phyloP scores from a whole-genome alignment of 2,797 vertebrate species.

The Ciconia nigra region DNA sequence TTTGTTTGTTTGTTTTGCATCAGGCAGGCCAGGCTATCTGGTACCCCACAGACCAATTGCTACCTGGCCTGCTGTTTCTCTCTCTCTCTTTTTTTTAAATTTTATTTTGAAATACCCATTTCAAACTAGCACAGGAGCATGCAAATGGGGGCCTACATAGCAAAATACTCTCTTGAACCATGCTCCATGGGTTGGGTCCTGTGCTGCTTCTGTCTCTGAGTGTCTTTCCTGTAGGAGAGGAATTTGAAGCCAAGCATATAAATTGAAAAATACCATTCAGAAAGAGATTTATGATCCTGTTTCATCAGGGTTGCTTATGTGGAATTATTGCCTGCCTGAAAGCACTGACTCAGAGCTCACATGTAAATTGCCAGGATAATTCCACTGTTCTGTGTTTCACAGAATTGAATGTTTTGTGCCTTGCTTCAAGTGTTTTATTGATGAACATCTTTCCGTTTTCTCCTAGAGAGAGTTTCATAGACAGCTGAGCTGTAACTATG shows the following conservation, averaged over 20 bases:
- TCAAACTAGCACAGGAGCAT: not conserved
- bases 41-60: not conserved
- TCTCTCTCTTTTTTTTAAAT: not conserved
- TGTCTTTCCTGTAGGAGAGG: not conserved
- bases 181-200: not conserved
- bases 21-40: not conserved
- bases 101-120: not conserved
- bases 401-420: not conserved
- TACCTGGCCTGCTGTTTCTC: not conserved
- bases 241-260: not conserved
- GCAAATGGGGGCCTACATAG: not conserved
- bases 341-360: conserved; percentile 34
- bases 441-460: not conserved
- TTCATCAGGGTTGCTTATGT: conserved; percentile 8
- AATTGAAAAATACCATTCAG: not conserved
- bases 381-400: not conserved
- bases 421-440: not conserved
- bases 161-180: not conserved
- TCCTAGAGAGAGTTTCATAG: not conserved
- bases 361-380: conserved; percentile 37
- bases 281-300: conserved; percentile 22
- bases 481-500: not conserved
- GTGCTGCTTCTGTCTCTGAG: not conserved
- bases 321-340: conserved; percentile 18
- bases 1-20: not conserved